Percentiles rank a stretch among this genome's conserved stretches.
These are phyloP conservation scores for Yoshiicerus persimilis DNA, from an alignment of 1,140 invertebrate species.

Conservation along the genomic window DNA sequence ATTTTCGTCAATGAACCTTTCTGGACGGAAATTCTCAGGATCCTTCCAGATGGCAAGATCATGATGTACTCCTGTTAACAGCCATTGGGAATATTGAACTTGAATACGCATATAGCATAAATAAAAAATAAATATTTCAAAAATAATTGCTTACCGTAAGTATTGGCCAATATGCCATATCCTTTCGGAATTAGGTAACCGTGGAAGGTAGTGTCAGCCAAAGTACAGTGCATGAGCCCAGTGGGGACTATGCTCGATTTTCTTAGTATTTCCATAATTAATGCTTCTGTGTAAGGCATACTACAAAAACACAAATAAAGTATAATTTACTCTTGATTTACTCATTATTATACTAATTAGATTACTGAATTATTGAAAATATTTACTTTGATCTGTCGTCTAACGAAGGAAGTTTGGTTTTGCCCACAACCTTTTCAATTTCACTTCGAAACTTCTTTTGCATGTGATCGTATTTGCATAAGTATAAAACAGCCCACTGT, in stretches of 20 bases:
- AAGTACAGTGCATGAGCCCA: conserved; percentile 5
- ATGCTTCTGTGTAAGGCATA: conserved; percentile 42
- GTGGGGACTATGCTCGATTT: neutral
- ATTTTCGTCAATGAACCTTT: conserved; percentile 54
- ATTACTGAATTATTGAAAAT: neutral
- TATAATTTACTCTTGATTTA: too few relatives aligned
- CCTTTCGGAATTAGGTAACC: conserved; percentile 54
- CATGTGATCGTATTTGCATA: neutral
- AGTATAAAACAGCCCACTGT: neutral
- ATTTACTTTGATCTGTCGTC: neutral
- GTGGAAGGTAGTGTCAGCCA: conserved; percentile 43
- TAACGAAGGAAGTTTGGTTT: neutral
- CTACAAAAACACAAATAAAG: neutral
- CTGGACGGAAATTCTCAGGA: conserved; percentile 56
- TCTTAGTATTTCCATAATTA: conserved; percentile 36
- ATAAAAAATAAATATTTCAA: too few relatives aligned
- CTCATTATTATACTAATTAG: neutral
- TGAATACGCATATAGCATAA: too few relatives aligned
- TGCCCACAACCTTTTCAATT: neutral
- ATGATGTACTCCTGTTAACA: conserved; percentile 54
- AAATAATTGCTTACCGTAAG: too few relatives aligned
- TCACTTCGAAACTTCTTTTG: neutral
- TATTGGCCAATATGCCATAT: conserved; percentile 53
- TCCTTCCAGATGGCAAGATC: conserved; percentile 55
- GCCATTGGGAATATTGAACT: too few relatives aligned